Conservation (phyloP, 2,113 vertebrate genomes). For the Daphoenositta chrysoptera region DNA sequence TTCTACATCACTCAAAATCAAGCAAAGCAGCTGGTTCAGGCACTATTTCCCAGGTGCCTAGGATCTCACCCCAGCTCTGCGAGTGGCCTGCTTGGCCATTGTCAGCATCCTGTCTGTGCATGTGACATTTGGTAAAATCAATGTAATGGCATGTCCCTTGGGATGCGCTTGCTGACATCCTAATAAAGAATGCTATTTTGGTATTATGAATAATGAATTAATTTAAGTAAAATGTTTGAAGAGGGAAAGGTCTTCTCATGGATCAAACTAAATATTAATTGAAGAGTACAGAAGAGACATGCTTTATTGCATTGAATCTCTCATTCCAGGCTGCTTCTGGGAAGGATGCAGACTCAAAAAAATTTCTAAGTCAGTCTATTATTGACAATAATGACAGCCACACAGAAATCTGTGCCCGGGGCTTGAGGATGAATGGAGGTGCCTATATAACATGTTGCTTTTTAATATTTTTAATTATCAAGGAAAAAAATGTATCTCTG, state of each 20-base stretch:
- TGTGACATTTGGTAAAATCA: not conserved
- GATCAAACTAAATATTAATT: not conserved
- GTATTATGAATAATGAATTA: not conserved
- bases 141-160: not conserved
- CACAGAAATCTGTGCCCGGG: not conserved
- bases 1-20: not conserved
- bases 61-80: not conserved
- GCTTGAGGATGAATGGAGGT: not conserved
- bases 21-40: not conserved
- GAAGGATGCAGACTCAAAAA: not conserved
- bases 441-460: not conserved
- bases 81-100: not conserved
- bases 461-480: not conserved
- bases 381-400: not conserved
- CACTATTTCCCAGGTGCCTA: not conserved
- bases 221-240: not conserved
- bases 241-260: not conserved
- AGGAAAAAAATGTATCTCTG: not conserved
- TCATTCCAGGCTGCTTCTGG: not conserved
- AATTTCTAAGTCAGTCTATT: not conserved
- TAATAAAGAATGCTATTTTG: not conserved
- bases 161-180: not conserved
- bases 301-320: not conserved
- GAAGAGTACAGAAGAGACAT: not conserved
- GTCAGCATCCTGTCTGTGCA: not conserved